Percentiles rank a stretch among this genome's conserved stretches.
Conservation (phyloP, 2,797 vertebrate species). For the Antrozous pallidus region DNA sequence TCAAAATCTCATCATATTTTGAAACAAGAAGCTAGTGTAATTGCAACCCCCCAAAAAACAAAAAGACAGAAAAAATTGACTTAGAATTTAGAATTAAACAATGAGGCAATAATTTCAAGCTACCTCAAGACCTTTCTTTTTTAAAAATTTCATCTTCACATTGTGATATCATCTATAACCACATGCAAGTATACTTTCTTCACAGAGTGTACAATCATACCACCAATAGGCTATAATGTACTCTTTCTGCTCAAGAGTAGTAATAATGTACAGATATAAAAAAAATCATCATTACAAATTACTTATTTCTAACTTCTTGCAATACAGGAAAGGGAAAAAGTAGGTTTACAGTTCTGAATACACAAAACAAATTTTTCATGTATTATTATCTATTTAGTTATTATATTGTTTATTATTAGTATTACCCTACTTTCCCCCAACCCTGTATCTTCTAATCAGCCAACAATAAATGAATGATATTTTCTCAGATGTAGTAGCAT, state of each 20-base stretch:
- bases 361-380: background rate
- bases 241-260: background rate
- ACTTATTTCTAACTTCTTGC: background rate
- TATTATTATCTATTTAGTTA: background rate
- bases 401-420: background rate
- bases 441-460: background rate
- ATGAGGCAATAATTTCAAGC: background rate
- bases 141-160: background rate
- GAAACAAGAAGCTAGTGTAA: background rate
- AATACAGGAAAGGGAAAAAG: background rate
- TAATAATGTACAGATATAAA: background rate
- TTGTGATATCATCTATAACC: background rate
- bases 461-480: background rate
- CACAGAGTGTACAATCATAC: background rate
- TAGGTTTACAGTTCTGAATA: background rate
- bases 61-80: constrained; percentile 21
- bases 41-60: background rate
- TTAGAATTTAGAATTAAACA: background rate
- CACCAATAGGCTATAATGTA: background rate
- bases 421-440: background rate
- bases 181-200: background rate
- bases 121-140: background rate
- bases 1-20: background rate
- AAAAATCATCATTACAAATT: background rate
- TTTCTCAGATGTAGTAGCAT: background rate